Evolutionary conservation across 2,888 invertebrate species (phyloP), one percentile per base, ranked within the genome.

Genomic region (Poecilus cupreus): DNA sequence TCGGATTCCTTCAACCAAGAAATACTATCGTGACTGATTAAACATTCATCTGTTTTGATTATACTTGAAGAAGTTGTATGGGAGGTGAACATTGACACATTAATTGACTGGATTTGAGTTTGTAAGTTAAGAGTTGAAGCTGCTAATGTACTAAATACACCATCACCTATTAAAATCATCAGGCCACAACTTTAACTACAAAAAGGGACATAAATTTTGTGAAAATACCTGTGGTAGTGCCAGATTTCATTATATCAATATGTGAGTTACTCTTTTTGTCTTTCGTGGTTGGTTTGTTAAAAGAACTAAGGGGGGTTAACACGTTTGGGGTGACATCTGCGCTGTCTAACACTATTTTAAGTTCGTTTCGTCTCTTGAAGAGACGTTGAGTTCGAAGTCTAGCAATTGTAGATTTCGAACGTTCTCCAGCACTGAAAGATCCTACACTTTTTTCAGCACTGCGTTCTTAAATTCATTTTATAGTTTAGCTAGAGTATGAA

Each of bases 341-440:
- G n/a, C 18, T 20, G 37, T 54, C 72, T 3, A 22, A 2, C 4
- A 70, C 13, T 39, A 80, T 51, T 39, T 37, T 72, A 10, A 80
- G 18, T 13, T 80, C 80, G n/a, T 80, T 80, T 32, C 80, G 24
- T 22, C 54, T 70, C 51, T 43, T 70, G 13, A 80, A 70, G 0
- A 32, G 1, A 32, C 32, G 32, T 3, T 32, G 32, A 1, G 32
- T 8, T 32, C 32, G 1, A 32, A 32, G 32, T 32, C 8, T 32
- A 6, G 32, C 32, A 32, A 32, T 32, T 6, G 32, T 32, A 32
- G 32, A 32, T 32, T 32, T 32, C 1, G 32, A 32, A 5, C 32
- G 1, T 1, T 32, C 32, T 13, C 51, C 51, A 10, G 3, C 3
- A 13, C 51, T 13, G 18, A 18, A 18, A 3, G 51, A 51, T 0